A percentile compares a stretch with the other conserved stretches of the same genome.
Evolutionary conservation across 2,888 invertebrate species (phyloP).

Genomic region (Polyploca ridens): DNA sequence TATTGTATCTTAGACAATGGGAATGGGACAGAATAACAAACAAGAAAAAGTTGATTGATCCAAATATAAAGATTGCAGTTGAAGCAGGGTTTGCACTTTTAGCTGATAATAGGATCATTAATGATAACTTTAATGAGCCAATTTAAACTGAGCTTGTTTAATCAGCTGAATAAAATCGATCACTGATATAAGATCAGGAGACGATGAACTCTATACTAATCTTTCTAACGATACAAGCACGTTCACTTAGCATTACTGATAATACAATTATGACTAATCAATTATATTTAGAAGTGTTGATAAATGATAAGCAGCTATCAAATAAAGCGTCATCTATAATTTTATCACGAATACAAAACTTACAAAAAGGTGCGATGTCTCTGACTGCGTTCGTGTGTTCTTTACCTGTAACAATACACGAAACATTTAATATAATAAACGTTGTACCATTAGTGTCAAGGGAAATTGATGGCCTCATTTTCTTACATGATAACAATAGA

Average conservation of each 20-base stretch:
- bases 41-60: too few species aligned
- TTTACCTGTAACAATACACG: slow-evolving; percentile 47
- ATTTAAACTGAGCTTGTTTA: background rate
- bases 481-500: slow-evolving; percentile 38
- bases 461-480: slow-evolving; percentile 41
- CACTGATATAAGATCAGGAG: too few species aligned
- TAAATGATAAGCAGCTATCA: too few species aligned
- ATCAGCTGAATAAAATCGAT: background rate
- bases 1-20: too few species aligned
- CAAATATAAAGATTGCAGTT: background rate
- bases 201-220: too few species aligned
- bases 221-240: too few species aligned
- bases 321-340: background rate
- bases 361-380: background rate
- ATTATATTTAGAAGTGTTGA: too few species aligned
- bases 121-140: background rate
- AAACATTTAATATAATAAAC: slow-evolving; percentile 29
- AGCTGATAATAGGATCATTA: background rate
- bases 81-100: background rate
- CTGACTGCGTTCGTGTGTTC: background rate
- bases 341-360: slow-evolving; percentile 12
- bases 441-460: slow-evolving; percentile 44
- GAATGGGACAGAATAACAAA: too few species aligned
- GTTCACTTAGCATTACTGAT: too few species aligned
- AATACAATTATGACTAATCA: too few species aligned